Evolutionary conservation across 1,140 invertebrate species (phyloP), one percentile per base, ranked within the genome.

Genomic region (Vanessa tameamea): DNA sequence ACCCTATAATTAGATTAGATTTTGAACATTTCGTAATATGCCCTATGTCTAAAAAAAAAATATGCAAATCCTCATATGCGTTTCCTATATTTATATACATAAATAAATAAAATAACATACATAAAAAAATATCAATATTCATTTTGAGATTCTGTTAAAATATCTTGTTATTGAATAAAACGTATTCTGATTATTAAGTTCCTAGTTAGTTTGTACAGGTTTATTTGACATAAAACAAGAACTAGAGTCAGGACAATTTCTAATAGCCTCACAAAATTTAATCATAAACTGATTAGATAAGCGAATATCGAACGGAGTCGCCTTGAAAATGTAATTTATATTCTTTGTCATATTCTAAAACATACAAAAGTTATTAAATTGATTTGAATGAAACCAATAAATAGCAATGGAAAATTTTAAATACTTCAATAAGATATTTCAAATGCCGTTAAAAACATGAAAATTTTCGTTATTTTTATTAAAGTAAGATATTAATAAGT

Each of bases 401-500:
- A 37, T 37, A 9, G 7, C 9, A 43, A 43, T 43, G 8, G n/a
- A 53, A 20, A 53, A 53, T 1, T n/a, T 6, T 12, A 50, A 50
- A 53, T 53, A 16, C 15, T 53, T 53, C 8, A 16, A 53, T 16
- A 53, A 53, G 51, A 57, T 23, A 57, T 12, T 57, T 57, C 16
- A 26, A 23, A 57, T 12, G 0, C 20, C 16, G 20, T 57, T 57
- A 57, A 57, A 31, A 23, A 57, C 20, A 13, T 23, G 23, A 61
- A 31, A 15, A n/a, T 12, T 37, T 37, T 2, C 47, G 53, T 47
- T 55, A 43, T 69, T 69, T 69, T 69, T 51, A n/a, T 43, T 43
- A 57, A 47, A 69, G 53, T 31, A 43, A 37, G 20, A 72, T 72
- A 72, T 67, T 31, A 57, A 48, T 55, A 64, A 47, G 73, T 70